Base-by-base conservation (phyloP, 2,113 vertebrate genomes). In the Carassius auratus region DNA sequence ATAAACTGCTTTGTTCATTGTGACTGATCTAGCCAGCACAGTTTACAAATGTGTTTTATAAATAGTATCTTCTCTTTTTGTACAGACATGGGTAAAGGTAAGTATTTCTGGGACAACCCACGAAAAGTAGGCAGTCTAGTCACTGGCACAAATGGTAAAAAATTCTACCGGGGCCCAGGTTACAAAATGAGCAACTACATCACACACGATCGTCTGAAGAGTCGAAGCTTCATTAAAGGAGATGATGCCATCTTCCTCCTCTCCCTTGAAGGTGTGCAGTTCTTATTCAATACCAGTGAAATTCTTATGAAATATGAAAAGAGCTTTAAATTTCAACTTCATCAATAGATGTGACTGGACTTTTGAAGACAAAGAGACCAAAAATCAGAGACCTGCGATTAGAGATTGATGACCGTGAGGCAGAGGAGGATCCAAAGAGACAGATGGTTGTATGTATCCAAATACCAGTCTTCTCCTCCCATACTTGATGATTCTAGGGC, bases 211-310 rank as follows among this genome's bases (percentile, higher is more conserved):
- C 94, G 94, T 73, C 91, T 97, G 86, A 93, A 64, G 87, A 96
- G 95, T 85, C 95, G 94, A 62, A 84, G 96, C 75, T 98, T 95
- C 89, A 94, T 97, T 83, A 98, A 97, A 91, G 96, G 95, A 76
- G 90, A 95, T 1, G 69, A 95, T 14, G 92, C 92, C 88, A 96
- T 92, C 89, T 92, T 97, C 79, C 94, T 97, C 73, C 61, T 97
- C 86, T 96, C 96, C 26, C 38, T 96, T 64, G 95, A 97, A 92
- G 96, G 96, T 98, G 92, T 62, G 55, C 55, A 21, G 36, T 5
- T n/a, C 30, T 45, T 45, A 79, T 42, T 62, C 19, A 57, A 45
- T n/a, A 45, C 26, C 12, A 13, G 33, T 15, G 1, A 62, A 61
- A 42, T 45, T 26, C 13, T 7, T 80, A 48, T 64, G n/a, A 42